Conservation (phyloP, 1,140 invertebrate genomes). For the Branchinecta lynchi region DNA sequence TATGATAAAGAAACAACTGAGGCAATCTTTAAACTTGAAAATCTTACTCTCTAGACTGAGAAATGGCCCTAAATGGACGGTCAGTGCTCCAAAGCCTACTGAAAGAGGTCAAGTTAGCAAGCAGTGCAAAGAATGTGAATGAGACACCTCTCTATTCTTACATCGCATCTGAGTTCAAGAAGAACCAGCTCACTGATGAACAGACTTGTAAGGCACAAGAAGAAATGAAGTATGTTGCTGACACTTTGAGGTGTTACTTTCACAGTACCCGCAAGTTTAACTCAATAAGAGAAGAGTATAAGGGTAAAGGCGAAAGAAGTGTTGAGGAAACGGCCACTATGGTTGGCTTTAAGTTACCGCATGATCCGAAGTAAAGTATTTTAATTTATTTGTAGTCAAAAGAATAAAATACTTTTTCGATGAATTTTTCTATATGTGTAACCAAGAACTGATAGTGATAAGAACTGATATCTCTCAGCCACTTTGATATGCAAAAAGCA, state of each 20-base stretch:
- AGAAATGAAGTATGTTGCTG: slow-evolving; percentile 50
- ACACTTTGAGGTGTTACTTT: slow-evolving; percentile 58
- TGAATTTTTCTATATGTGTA: neutral
- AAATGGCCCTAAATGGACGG: slow-evolving; percentile 14
- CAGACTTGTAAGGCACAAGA: slow-evolving; percentile 60
- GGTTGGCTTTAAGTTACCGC: slow-evolving; percentile 68
- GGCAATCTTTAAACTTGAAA: slow-evolving; percentile 36
- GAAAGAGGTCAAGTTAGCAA: slow-evolving; percentile 40
- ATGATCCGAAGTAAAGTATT: slow-evolving; percentile 42
- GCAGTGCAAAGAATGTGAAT: slow-evolving; percentile 35
- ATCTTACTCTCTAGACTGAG: slow-evolving; percentile 20
- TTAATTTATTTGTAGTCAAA: slow-evolving; percentile 9
- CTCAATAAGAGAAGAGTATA: slow-evolving; percentile 51
- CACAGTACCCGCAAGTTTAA: slow-evolving; percentile 45
- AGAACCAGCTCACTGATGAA: slow-evolving; percentile 56
- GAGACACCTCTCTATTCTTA: slow-evolving; percentile 45
- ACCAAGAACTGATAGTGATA: too few species aligned
- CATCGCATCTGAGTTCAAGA: slow-evolving; percentile 50
- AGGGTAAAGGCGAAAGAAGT: slow-evolving; percentile 55
- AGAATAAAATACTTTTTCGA: neutral
- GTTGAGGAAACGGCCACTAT: slow-evolving; percentile 58
- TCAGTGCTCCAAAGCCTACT: slow-evolving; percentile 38
- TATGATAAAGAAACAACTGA: slow-evolving; percentile 40
- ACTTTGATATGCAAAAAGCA: too few species aligned
- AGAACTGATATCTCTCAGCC: too few species aligned